These are phyloP conservation scores for Teleopsis dalmanni DNA, from an alignment of 1,140 invertebrate genomes.

Conservation along the genomic window DNA sequence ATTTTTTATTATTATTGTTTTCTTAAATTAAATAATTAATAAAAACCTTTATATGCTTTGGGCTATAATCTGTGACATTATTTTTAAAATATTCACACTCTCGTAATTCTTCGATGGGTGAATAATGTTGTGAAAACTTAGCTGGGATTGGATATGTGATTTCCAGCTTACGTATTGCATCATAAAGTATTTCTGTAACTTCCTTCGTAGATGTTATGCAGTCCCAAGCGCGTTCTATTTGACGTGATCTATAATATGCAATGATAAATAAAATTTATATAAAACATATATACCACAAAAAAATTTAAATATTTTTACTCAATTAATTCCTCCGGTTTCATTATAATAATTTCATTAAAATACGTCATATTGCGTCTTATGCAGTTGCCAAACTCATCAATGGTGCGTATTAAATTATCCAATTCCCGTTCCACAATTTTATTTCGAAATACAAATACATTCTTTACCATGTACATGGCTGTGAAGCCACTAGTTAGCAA, in stretches of 20 bases:
- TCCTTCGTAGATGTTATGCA: conserved; percentile 40
- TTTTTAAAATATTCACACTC: conserved; percentile 43
- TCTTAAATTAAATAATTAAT: too few species aligned
- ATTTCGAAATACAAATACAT: conserved; percentile 35
- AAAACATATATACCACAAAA: not conserved
- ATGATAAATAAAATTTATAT: not conserved
- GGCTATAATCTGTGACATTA: conserved; percentile 40
- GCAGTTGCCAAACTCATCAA: conserved; percentile 42
- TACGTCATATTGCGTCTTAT: conserved; percentile 41
- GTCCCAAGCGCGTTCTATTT: conserved; percentile 41
- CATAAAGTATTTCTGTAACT: conserved; percentile 38
- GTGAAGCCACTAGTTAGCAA: conserved; percentile 27
- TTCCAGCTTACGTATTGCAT: conserved; percentile 39
- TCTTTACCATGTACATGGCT: conserved; percentile 29
- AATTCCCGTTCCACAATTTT: conserved; percentile 37
- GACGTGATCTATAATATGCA: conserved; percentile 26
- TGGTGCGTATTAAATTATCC: conserved; percentile 32
- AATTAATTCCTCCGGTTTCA: conserved; percentile 38
- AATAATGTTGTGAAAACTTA: conserved; percentile 29
- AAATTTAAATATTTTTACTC: conserved; percentile 23
- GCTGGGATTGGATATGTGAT: conserved; percentile 29
- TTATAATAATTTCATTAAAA: conserved; percentile 42
- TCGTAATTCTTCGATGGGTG: conserved; percentile 38
- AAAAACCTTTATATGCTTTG: conserved; percentile 38
- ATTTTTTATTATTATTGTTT: not conserved